Base-by-base conservation (phyloP, 2,888 invertebrate genomes). In the Scrobipalpa atriplicella region DNA sequence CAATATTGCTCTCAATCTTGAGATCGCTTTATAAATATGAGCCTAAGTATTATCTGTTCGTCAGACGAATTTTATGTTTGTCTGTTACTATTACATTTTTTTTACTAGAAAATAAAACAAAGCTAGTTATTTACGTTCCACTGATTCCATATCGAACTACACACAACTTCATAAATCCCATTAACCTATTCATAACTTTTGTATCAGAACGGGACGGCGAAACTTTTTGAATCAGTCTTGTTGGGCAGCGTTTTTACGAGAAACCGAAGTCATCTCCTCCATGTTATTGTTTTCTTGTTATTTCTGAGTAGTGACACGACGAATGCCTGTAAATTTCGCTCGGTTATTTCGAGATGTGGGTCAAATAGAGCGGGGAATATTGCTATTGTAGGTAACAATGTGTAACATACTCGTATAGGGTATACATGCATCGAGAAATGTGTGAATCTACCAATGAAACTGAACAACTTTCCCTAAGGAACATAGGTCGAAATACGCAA, bases 211-310 rank as follows among this genome's bases (percentile, higher is more conserved):
- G 54, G 65, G 66, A 65, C 43, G 60, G 61, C 13, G 63, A 70
- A 76, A 71, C 66, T 79, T 77, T 75, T 74, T 74, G 69, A 76
- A 78, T 78, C 78, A 77, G 70, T 79, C 75, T 76, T 73, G 72
- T 73, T 39, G 68, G 71, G 71, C 69, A 75, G 73, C 72, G 74
- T 72, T 71, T 76, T 75, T 74, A 75, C 70, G 72, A 74, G 70
- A 65, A 64, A 61, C 71, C 62, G 70, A 38, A 65, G 67, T 52
- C 29, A 52, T 69, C 73, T 75, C 72, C 72, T 69, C 73, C 72
- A 69, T 73, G 66, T 66, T 69, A 61, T 67, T 71, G 63, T 63
- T 62, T 62, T 62, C 62, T 41, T 21, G 43, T 47, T 62, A 47
- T 21, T n/a, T 8, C 18, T 10, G 41, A n/a, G n/a, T 61, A n/a